Percentiles rank a stretch among this genome's conserved stretches.
Evolutionary conservation across 2,888 invertebrate genomes (phyloP).

Genomic region (Xestia c-nigrum): DNA sequence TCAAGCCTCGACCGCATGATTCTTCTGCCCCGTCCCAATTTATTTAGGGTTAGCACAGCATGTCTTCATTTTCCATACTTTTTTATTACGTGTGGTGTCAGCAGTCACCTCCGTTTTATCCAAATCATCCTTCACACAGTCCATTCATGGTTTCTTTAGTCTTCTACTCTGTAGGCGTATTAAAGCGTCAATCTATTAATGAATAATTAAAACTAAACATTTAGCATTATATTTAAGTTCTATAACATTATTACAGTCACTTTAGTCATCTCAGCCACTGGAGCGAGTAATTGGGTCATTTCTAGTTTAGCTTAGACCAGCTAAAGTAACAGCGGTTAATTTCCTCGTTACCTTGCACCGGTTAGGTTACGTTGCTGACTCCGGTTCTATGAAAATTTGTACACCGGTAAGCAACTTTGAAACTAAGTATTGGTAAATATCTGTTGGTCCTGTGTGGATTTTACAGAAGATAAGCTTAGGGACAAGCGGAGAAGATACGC

Average conservation of each 20-base stretch:
- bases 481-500: neutral
- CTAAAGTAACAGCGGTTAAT: slow-evolving; percentile 37
- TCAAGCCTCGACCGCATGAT: neutral
- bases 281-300: slow-evolving; percentile 37
- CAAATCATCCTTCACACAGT: too few relatives aligned
- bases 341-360: slow-evolving; percentile 38
- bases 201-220: neutral
- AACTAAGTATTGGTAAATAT: slow-evolving; percentile 24
- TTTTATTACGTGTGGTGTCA: too few relatives aligned
- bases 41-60: too few relatives aligned
- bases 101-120: too few relatives aligned
- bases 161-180: neutral
- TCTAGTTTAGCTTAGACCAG: slow-evolving; percentile 44
- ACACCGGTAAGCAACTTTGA: slow-evolving; percentile 20
- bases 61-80: too few relatives aligned
- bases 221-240: neutral
- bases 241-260: slow-evolving; percentile 12
- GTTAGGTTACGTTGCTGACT: neutral
- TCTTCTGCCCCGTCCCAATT: too few relatives aligned
- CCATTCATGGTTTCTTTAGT: too few relatives aligned
- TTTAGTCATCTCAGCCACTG: neutral
- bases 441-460: neutral
- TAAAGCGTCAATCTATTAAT: neutral
- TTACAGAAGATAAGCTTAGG: slow-evolving; percentile 16
- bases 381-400: slow-evolving; percentile 29